Conservation (phyloP, 92 coral and sea anemone species). For the Montipora capitata region DNA sequence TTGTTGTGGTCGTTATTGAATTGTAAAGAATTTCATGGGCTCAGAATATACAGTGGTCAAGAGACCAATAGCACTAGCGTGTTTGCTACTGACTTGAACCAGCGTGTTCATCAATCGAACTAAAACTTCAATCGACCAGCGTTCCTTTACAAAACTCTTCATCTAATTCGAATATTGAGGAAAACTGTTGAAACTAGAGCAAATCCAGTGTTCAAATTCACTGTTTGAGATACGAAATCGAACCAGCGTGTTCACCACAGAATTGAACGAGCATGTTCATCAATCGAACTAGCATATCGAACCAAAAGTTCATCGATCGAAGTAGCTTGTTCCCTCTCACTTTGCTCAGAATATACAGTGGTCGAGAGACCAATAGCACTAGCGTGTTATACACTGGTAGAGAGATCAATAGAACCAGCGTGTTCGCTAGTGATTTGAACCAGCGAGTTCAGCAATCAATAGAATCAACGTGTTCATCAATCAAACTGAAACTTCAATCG, state of each 20-base stretch:
- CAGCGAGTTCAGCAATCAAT: neutral
- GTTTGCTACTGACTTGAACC: conserved; percentile 16
- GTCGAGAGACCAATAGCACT: neutral
- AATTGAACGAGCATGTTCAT: neutral
- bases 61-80: conserved; percentile 18
- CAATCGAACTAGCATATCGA: neutral
- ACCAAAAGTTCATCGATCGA: neutral
- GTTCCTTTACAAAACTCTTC: conserved; percentile 14
- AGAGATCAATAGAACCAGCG: neutral
- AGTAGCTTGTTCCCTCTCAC: neutral
- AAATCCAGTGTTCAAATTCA: conserved; percentile 8
- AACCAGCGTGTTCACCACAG: neutral
- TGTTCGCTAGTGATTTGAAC: too few relatives aligned
- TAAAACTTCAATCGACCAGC: conserved; percentile 15
- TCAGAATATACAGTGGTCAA: conserved; percentile 7
- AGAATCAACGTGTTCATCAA: neutral
- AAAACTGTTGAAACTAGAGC: conserved; percentile 28
- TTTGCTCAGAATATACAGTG: neutral
- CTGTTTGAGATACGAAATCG: neutral
- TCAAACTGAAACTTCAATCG: neutral
- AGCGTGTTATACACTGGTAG: neutral
- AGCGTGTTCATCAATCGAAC: neutral
- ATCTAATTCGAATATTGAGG: conserved; percentile 19
- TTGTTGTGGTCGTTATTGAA: conserved; percentile 15
- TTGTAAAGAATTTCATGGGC: neutral